Evolutionary conservation across 2,888 invertebrate species (phyloP).

Genomic region (Harpalus rufipes): DNA sequence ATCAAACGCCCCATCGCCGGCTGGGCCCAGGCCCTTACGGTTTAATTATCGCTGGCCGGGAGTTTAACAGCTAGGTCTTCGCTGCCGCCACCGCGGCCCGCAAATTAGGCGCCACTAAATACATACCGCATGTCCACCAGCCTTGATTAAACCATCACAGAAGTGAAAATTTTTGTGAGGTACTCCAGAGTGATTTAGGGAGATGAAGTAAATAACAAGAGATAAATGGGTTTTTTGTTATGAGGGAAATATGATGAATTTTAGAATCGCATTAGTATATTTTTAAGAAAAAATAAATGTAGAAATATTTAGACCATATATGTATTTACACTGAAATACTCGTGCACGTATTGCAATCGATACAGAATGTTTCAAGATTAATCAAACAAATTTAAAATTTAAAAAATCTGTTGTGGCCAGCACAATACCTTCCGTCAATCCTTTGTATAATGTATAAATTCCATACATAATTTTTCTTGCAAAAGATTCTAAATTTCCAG

Average conservation of each 20-base stretch:
- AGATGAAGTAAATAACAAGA: neutral
- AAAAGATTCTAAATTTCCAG: no score
- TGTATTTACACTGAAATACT: no score
- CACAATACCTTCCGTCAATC: no score
- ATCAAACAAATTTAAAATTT: no score
- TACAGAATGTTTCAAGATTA: no score
- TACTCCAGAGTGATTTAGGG: neutral
- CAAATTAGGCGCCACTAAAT: conserved; percentile 60
- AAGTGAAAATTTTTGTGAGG: neutral
- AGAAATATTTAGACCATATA: no score
- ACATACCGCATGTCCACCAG: conserved; percentile 4
- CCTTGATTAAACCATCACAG: conserved; percentile 42
- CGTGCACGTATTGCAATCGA: no score
- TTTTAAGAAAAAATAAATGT: no score
- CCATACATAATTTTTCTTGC: no score
- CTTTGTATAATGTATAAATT: no score
- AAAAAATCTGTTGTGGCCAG: no score
- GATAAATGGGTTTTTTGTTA: neutral
- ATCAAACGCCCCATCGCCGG: conserved; percentile 54
- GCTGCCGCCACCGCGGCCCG: conserved; percentile 2
- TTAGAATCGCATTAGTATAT: no score
- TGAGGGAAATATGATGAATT: neutral
- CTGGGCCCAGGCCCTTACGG: conserved; percentile 48
- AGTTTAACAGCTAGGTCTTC: conserved; percentile 54
- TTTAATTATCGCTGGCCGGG: conserved; percentile 57